Conservation (phyloP, 2,797 vertebrate species). For the Carduelis carduelis region DNA sequence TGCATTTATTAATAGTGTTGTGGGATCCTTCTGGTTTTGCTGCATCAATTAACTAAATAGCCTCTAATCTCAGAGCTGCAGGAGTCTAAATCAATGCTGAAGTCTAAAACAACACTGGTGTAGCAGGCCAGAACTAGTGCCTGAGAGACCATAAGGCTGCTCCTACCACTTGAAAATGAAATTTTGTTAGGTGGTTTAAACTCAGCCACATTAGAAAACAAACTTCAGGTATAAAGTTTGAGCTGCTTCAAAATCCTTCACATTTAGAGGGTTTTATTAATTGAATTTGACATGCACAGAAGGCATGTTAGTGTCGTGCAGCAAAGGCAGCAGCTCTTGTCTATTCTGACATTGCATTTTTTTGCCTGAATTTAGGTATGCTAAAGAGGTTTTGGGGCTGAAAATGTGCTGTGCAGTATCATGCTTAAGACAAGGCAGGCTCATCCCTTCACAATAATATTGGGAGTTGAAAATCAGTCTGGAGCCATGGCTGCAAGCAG, state of each 20-base stretch:
- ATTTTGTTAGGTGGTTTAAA: neutral
- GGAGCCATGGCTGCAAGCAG: neutral
- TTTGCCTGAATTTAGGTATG: neutral
- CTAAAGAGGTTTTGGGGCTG: neutral
- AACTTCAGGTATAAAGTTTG: neutral
- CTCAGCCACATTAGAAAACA: neutral
- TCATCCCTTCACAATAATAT: neutral
- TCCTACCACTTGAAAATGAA: neutral
- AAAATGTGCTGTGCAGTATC: neutral
- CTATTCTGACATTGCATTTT: neutral
- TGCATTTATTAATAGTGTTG: neutral
- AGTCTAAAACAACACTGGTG: neutral
- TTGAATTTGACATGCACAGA: neutral
- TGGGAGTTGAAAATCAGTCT: neutral
- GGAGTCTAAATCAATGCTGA: neutral
- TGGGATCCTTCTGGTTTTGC: neutral
- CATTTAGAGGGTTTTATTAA: neutral
- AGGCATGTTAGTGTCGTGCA: neutral
- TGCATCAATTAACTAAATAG: constrained; percentile 1
- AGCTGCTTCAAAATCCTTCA: neutral
- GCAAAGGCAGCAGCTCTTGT: neutral
- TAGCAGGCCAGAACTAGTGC: neutral
- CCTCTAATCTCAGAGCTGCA: neutral
- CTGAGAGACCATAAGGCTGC: neutral
- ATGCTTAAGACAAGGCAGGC: neutral